Evolutionary conservation across 1,140 invertebrate species (phyloP).

Genomic region (Whitmania pigra): DNA sequence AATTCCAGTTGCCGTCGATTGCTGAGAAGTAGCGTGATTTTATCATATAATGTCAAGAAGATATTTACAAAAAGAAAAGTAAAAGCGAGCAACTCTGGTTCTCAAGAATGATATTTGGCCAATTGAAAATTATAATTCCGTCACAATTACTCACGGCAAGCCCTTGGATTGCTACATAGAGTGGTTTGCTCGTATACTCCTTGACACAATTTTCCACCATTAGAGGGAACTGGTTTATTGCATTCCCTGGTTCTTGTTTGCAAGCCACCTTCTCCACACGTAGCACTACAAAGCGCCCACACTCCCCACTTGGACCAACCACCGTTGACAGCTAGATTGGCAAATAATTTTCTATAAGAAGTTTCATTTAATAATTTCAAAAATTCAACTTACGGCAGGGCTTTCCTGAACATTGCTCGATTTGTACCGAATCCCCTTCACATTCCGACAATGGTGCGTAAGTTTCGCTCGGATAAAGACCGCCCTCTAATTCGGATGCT

Average conservation of each 20-base stretch:
- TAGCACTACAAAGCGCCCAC: slow-evolving; percentile 12
- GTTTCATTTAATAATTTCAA: no score
- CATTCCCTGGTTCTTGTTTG: slow-evolving; percentile 48
- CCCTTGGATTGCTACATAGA: not conserved
- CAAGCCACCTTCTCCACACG: slow-evolving; percentile 8
- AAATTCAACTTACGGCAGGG: no score
- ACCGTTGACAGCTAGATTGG: not conserved
- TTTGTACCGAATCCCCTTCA: no score
- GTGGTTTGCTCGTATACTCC: slow-evolving; percentile 1
- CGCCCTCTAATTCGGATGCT: no score
- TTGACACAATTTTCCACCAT: slow-evolving; percentile 20
- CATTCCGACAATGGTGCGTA: no score
- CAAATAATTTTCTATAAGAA: no score
- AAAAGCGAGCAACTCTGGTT: no score
- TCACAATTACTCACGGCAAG: not conserved
- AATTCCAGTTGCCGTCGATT: slow-evolving; percentile 43
- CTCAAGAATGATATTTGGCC: no score
- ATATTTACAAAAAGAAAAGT: no score
- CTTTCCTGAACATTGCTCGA: no score
- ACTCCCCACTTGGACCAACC: slow-evolving; percentile 13
- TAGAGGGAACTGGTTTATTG: slow-evolving; percentile 28
- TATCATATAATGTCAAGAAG: no score
- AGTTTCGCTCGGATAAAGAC: no score
- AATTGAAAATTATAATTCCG: not conserved
- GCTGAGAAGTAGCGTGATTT: not conserved